A percentile compares a stretch with the other conserved stretches of the same genome.
These are phyloP conservation scores for Nautilus pompilius DNA, from an alignment of 1,140 invertebrate genomes.

Conservation along the genomic window DNA sequence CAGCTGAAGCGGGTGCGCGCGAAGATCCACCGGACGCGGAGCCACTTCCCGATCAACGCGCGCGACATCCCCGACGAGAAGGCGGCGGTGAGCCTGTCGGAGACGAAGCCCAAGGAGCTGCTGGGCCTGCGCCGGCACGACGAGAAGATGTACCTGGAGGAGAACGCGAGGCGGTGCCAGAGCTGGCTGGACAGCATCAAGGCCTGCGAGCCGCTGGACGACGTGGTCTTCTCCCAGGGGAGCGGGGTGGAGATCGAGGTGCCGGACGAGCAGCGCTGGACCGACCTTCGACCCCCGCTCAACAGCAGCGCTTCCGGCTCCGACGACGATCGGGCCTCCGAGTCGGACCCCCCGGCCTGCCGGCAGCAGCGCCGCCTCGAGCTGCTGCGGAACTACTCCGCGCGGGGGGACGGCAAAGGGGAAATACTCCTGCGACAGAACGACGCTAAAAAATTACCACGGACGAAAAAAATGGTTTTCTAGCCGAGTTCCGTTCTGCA, in stretches of 20 bases:
- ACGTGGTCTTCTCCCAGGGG: constrained; percentile 13
- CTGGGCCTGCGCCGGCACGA: constrained; percentile 26
- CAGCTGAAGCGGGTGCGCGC: constrained; percentile 33
- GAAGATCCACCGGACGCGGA: constrained; percentile 44
- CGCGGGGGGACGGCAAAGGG: too few relatives aligned
- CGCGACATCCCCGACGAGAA: constrained; percentile 38
- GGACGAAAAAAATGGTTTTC: too few relatives aligned
- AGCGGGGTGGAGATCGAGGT: constrained; percentile 42
- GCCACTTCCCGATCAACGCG: constrained; percentile 40
- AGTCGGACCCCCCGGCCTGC: too few relatives aligned
- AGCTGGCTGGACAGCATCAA: constrained; percentile 44
- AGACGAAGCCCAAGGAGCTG: constrained; percentile 35
- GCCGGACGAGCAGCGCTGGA: constrained; percentile 41
- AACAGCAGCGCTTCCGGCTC: constrained; percentile 21
- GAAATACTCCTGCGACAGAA: too few relatives aligned
- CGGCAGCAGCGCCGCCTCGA: too few relatives aligned
- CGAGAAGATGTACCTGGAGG: constrained; percentile 34
- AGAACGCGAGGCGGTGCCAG: constrained; percentile 45
- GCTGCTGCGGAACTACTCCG: too few relatives aligned
- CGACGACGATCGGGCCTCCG: constrained; percentile 14
- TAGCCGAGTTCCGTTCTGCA: too few relatives aligned
- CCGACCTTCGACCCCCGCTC: constrained; percentile 15
- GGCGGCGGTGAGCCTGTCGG: constrained; percentile 35
- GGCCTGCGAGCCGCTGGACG: constrained; percentile 38
- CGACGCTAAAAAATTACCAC: too few relatives aligned